These are phyloP conservation scores for Musca vetustissima DNA, from an alignment of 1,140 invertebrate species.

Conservation along the genomic window DNA sequence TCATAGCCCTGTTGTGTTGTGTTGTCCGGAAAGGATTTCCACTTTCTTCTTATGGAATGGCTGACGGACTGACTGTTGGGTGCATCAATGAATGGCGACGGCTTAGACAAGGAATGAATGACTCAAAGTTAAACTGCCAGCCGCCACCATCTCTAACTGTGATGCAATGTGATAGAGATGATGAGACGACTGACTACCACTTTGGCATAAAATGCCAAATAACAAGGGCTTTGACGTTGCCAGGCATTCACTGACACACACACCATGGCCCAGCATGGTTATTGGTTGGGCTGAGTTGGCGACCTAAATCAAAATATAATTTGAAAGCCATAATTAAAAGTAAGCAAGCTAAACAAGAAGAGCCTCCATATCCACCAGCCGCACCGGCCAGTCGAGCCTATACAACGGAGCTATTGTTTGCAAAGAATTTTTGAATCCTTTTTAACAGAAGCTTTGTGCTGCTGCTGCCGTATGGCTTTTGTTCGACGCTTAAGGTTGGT, in stretches of 20 bases:
- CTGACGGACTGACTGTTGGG: not conserved
- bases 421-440: not conserved
- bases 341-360: constrained; percentile 2
- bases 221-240: not conserved
- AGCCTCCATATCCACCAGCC: not conserved
- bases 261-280: constrained; percentile 2
- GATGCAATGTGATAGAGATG: too few relatives aligned
- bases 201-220: not conserved
- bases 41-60: not conserved
- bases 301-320: constrained; percentile 30
- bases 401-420: too few relatives aligned
- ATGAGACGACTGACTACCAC: too few relatives aligned
- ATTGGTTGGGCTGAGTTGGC: constrained; percentile 15
- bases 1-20: constrained; percentile 6
- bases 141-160: too few relatives aligned
- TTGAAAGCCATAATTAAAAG: constrained; percentile 30
- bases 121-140: too few relatives aligned
- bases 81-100: not conserved
- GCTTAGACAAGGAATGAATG: too few relatives aligned
- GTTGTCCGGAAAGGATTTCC: not conserved
- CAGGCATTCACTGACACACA: too few relatives aligned
- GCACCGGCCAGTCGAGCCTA: too few relatives aligned
- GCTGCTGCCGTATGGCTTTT: not conserved
- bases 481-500: not conserved
- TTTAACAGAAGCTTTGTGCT: not conserved